phyloP scores from a whole-genome alignment of 1,140 invertebrate species.

The Araneus ventricosus region DNA sequence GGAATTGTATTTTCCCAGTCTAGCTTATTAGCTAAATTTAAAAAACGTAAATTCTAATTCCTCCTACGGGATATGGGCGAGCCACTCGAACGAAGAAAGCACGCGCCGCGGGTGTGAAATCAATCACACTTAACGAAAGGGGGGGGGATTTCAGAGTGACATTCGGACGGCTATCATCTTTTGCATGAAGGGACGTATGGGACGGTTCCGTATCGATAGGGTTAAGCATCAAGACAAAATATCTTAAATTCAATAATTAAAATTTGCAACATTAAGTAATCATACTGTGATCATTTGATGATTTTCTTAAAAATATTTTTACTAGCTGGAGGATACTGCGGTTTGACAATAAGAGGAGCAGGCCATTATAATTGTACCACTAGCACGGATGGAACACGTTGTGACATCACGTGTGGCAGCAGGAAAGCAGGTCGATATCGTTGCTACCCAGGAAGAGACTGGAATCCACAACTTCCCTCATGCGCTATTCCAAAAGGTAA shows the following conservation, averaged over 20 bases:
- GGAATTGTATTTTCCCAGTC: no score
- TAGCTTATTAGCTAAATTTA: no score
- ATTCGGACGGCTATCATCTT: no score
- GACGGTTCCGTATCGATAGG: no score
- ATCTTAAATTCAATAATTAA: neutral
- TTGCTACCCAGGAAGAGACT: constrained; percentile 33
- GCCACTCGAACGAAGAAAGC: no score
- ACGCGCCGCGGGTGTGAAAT: no score
- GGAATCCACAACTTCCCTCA: constrained; percentile 19
- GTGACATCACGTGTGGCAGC: constrained; percentile 15
- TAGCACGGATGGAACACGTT: constrained; percentile 40
- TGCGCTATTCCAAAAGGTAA: constrained; percentile 27
- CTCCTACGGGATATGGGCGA: no score
- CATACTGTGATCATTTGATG: neutral
- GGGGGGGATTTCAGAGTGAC: no score
- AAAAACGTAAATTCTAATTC: no score
- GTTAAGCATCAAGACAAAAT: no score
- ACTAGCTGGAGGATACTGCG: neutral
- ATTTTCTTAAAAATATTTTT: neutral
- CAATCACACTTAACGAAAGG: no score
- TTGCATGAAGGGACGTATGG: no score
- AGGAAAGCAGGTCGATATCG: neutral
- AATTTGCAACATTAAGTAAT: neutral
- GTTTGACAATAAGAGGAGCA: neutral
- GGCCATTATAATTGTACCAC: constrained; percentile 19